Base-by-base conservation (phyloP, 2,113 vertebrate genomes). In the Asarcornis scutulata region DNA sequence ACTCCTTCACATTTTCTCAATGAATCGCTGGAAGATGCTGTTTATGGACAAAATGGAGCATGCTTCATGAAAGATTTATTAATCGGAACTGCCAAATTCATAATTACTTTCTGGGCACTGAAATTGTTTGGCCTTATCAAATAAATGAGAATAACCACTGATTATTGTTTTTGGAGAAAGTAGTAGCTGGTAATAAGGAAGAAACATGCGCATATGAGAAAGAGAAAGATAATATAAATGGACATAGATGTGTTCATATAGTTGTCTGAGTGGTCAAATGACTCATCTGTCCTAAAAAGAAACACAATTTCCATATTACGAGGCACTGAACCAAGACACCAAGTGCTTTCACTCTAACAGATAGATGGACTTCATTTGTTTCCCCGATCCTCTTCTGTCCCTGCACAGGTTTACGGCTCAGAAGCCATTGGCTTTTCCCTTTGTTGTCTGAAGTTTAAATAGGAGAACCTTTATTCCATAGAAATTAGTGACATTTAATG, bases 91-190 rank as follows among this genome's bases (percentile, higher is more conserved):
- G 96, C 84, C 95, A 86, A 85, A 71, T 97, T 93, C 78, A 74
- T 95, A 97, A 97, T 97, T 96, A 96, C 77, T 91, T 95, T 96
- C 81, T 64, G 95, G 89, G 80, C 73, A 89, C 67, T 92, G 82
- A 95, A 95, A 94, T 68, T 91, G 38, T 86, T 95, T 97, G 86
- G 67, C 94, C 73, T 96, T 95, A 91, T 84, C 83, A 90, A 97
- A 97, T 60, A 95, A 75, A 87, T 88, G 88, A 82, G 68, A 73
- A 87, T 94, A 90, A 78, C 56, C 63, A 86, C 36, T 87, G 79
- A 93, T 91, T 79, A 87, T 95, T 88, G 94, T 71, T 97, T 96
- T 86, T 95, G 78, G 64, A 88, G 76, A 80, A 88, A 90, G 83
- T 32, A 86, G 17, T 48, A 85, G 69, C 88, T 90, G 74, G 76